These are phyloP conservation scores for Acheta domesticus DNA, from an alignment of 2,888 invertebrate genomes.

Conservation along the genomic window DNA sequence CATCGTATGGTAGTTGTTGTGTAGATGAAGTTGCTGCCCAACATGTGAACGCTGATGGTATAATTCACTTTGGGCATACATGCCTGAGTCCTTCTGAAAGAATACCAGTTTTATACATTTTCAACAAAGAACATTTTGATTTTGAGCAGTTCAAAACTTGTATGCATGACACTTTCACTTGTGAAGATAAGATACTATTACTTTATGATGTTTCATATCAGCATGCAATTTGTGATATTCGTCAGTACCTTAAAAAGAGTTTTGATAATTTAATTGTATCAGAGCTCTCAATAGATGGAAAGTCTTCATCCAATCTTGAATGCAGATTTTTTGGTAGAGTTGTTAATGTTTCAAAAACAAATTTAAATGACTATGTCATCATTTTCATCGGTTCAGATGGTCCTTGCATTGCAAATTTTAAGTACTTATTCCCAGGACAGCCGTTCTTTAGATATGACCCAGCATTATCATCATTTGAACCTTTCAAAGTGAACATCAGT, in stretches of 20 bases:
- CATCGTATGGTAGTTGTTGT: conserved; percentile 90
- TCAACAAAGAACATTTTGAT: conserved; percentile 62
- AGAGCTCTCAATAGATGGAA: conserved; percentile 18
- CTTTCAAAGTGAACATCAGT: conserved; percentile 46
- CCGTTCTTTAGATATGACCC: conserved; percentile 24
- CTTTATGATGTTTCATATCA: conserved; percentile 22
- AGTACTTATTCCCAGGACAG: conserved; percentile 44
- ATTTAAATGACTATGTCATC: conserved; percentile 54
- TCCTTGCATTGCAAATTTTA: conserved; percentile 61
- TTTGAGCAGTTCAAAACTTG: conserved; percentile 42
- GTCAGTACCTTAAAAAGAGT: not conserved
- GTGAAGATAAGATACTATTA: conserved; percentile 38
- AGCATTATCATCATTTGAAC: not conserved
- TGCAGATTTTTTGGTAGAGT: conserved; percentile 25
- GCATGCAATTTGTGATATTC: not conserved
- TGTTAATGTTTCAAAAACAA: conserved; percentile 25
- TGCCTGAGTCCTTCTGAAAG: conserved; percentile 74
- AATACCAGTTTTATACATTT: conserved; percentile 72
- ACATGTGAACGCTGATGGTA: conserved; percentile 78
- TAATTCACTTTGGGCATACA: conserved; percentile 88
- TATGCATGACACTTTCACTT: conserved; percentile 28
- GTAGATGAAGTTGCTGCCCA: conserved; percentile 85
- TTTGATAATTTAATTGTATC: conserved; percentile 33
- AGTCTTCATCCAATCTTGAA: not conserved
- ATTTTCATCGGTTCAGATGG: conserved; percentile 65